Evolutionary conservation across 2,888 invertebrate genomes (phyloP), one percentile per base, ranked within the genome.

Genomic region (Schizotus pectinicornis): DNA sequence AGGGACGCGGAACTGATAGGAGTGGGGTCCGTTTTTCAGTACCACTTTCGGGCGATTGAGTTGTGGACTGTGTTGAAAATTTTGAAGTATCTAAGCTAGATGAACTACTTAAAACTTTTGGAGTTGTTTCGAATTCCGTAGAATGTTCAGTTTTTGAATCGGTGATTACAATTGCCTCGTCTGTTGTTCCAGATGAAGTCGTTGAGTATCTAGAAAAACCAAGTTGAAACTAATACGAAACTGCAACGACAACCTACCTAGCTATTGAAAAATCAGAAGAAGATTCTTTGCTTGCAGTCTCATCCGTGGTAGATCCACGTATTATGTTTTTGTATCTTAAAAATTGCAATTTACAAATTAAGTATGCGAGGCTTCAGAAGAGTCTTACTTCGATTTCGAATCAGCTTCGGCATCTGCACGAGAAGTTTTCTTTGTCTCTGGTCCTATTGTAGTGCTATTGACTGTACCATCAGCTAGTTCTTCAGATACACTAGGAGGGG

Each of bases 1-100:
- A 78, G 37, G 77, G 77, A 62, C 75, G 71, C 13, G 76, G 75
- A 62, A 73, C 74, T 58, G 68, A 73, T 34, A 76, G 68, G 56
- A 67, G 65, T n/a, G 75, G 71, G 35, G 69, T 59, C 57, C 43
- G 62, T 59, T 14, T 31, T 5, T 43, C 32, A 5, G 11, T 12
- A n/a, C 59, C 68, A 61, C 62, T 61, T 49, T 47, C 64, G 31
- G 60, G 58, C 57, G 31, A 55, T 61, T 53, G 49, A 54, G 52
- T 62, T 61, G 54, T 62, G 48, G 37, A 53, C 32, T 54, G 53
- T 59, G 46, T 31, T 53, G 38, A 7, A 30, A 45, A 30, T 39
- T 62, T 58, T 12, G 60, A 55, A 11, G 42, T 41, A 49, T 45
- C 45, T 30, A 56, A n/a, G 42, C 47, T 59, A 56, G 46, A 43